Evolutionary conservation across 2,888 invertebrate species (phyloP).

Genomic region (Capitulum mitella): DNA sequence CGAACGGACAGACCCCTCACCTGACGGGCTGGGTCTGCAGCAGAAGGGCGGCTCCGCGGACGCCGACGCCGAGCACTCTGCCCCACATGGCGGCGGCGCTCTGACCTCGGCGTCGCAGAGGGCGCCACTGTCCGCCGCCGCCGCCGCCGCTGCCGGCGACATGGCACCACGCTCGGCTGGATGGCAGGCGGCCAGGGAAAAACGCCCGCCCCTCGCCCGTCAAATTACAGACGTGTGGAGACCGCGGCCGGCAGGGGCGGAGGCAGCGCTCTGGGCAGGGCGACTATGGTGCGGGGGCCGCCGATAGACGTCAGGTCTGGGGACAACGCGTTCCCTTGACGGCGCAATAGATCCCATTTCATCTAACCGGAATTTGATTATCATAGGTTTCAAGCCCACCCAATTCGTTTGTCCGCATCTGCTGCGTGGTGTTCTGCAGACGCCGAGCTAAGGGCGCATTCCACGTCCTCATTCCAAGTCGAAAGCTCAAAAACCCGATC

Average conservation of each 20-base stretch:
- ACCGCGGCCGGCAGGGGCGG: background rate
- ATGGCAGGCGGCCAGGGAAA: background rate
- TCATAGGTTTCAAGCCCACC: too few species aligned
- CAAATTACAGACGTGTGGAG: background rate
- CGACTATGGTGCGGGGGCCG: too few species aligned
- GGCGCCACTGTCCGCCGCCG: background rate
- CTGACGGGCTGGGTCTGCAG: background rate
- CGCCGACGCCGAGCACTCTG: background rate
- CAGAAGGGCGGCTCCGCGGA: background rate
- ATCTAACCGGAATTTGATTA: too few species aligned
- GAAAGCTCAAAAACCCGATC: too few species aligned
- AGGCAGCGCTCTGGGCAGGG: too few species aligned
- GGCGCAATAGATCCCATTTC: too few species aligned
- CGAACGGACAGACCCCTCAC: background rate
- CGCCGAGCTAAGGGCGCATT: too few species aligned
- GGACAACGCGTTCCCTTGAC: too few species aligned
- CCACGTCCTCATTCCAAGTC: too few species aligned
- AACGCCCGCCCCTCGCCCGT: constrained; percentile 17
- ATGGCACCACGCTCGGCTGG: background rate
- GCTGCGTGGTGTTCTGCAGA: too few species aligned
- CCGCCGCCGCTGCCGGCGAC: background rate
- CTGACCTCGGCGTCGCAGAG: background rate
- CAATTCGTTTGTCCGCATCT: too few species aligned
- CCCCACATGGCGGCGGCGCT: background rate
- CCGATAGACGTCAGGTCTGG: too few species aligned